Base-by-base conservation (phyloP, 2,888 invertebrate genomes). In the Perithous albicinctus region DNA sequence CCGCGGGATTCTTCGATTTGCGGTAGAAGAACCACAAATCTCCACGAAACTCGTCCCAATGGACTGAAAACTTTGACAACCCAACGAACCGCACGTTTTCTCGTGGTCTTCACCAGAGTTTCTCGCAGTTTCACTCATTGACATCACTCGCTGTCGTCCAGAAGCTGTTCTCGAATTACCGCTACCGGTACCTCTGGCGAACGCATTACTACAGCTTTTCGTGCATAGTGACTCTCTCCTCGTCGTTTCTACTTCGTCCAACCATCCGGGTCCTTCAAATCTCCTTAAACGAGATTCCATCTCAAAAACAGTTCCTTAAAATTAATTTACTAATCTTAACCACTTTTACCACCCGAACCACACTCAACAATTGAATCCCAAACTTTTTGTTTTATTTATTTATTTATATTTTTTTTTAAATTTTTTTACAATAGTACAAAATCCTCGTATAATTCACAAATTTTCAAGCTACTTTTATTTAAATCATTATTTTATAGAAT, bases 401-500 rank as follows among this genome's bases (percentile, higher is more conserved):
- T n/a, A 1, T 43, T 43, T 46, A 41, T 38, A 15, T 43, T 15
- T n/a, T 18, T 43, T 18, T 43, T 61, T 41, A 69, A 41, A 18
- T 6, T 35, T 12, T 10, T 61, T 15, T 8, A 10, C 61, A 18
- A 15, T 15, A 38, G 15, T 29, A 56, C 12, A 29, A 56, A 56
- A 56, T n/a, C n/a, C n/a, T n/a, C n/a, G n/a, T n/a, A n/a, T n/a
- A n/a, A n/a, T n/a, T n/a, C n/a, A n/a, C n/a, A n/a, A n/a, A n/a
- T n/a, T n/a, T n/a, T n/a, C n/a, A n/a, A n/a, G n/a, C n/a, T n/a
- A n/a, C n/a, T n/a, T n/a, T n/a, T n/a, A n/a, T n/a, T 84, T 86
- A 88, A 56, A 83, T 85, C 61, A 84, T 78, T 75, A 87, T 89
- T 84, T 88, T 86, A 72, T 88, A 87, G 80, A 88, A 88, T 41